Evolutionary conservation across 2,797 vertebrate species (phyloP), one percentile per base, ranked within the genome.

Genomic region (Pogoniulus pusillus): DNA sequence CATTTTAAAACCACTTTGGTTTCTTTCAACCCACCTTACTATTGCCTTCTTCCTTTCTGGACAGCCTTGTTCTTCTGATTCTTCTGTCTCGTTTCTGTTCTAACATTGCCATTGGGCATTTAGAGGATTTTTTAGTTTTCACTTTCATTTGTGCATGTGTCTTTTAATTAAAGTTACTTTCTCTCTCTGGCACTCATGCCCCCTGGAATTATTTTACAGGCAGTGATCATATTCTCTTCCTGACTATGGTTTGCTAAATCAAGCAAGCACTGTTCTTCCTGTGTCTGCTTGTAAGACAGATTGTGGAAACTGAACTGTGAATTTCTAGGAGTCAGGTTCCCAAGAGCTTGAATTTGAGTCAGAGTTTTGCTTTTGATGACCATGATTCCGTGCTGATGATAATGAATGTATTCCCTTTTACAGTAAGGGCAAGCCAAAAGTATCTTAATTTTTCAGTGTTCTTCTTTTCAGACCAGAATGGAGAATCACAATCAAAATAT

Each of bases 101-200:
- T 82, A 49, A 71, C 2, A 10, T 62, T 81, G 81, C 71, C 60
- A 68, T 16, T 64, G 70, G 73, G 43, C 35, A 76, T 81, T 83
- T 66, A 91, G 37, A 59, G 86, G 37, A 12, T 10, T 4, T 45
- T 73, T 53, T 39, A 23, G 35, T 23, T 32, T 24, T 82, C 70
- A 32, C 47, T 60, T 49, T 15, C 22, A 26, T 83, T 91, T 85
- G 15, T 91, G 12, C 43, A 24, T 81, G 15, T 78, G 76, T 18
- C 32, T 92, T 95, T 94, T 94, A 94, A 91, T 93, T 95, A 70
- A 82, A 94, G 58, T 80, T 87, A 76, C 92, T 90, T 93, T 93
- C 85, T 74, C 39, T 87, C 51, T 6, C 75, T 89, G 81, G 45
- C 29, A 62, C 62, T 72, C 83, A 78, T 1, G 6, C 23, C 68